Evolutionary conservation across 1,140 invertebrate species (phyloP).

Genomic region (Achatina immaculata): DNA sequence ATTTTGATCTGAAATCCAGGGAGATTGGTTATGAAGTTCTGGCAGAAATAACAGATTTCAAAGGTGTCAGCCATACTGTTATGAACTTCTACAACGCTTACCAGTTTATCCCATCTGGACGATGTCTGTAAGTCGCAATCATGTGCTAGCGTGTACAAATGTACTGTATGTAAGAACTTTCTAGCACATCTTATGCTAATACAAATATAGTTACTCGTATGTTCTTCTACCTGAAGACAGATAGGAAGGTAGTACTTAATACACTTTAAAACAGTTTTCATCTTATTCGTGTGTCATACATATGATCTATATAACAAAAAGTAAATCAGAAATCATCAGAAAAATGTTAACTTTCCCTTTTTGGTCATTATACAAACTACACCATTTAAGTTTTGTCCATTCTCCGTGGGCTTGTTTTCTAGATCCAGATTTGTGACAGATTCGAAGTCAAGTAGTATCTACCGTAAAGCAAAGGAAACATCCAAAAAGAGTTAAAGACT

Average conservation of each 20-base stretch:
- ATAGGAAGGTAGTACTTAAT: not conserved
- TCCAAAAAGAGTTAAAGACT: no score
- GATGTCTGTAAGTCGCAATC: constrained; percentile 36
- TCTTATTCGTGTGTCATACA: not conserved
- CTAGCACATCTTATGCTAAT: not conserved
- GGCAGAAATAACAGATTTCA: constrained; percentile 35
- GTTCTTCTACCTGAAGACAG: not conserved
- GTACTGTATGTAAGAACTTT: not conserved
- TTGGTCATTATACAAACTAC: no score
- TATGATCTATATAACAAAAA: not conserved
- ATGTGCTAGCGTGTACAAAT: not conserved
- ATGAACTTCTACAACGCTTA: constrained; percentile 47
- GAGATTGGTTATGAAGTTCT: constrained; percentile 44
- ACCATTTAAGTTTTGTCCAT: no score
- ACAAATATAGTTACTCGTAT: not conserved
- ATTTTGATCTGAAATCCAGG: no score
- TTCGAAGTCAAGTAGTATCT: no score
- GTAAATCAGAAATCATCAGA: no score
- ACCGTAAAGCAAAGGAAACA: no score
- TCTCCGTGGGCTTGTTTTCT: no score
- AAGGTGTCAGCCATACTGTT: constrained; percentile 42
- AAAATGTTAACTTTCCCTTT: no score
- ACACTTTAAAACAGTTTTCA: not conserved
- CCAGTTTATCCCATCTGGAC: constrained; percentile 46
- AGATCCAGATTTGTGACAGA: no score